These are phyloP conservation scores for Zenarchopterus dispar DNA, from an alignment of 2,797 vertebrate genomes.

Conservation along the genomic window DNA sequence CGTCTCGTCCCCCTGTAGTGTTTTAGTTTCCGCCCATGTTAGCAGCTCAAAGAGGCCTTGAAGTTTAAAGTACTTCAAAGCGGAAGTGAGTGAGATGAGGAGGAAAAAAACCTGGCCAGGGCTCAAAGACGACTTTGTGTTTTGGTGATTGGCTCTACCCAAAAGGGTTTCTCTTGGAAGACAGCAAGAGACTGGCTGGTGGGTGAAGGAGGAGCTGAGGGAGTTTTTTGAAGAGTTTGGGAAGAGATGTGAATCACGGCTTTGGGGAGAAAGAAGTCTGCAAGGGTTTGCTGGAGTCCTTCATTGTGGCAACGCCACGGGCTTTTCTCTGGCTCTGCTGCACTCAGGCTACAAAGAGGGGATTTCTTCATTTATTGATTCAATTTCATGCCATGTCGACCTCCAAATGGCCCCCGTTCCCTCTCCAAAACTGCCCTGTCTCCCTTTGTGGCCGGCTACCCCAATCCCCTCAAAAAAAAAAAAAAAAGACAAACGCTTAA, in stretches of 20 bases:
- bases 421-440: slow-evolving; percentile 67
- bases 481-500: slow-evolving; percentile 68
- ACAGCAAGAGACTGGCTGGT: slow-evolving; percentile 62
- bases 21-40: slow-evolving; percentile 76
- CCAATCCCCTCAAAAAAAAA: slow-evolving; percentile 59
- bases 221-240: slow-evolving; percentile 47
- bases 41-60: slow-evolving; percentile 86
- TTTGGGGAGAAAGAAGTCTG: slow-evolving; percentile 70
- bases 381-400: slow-evolving; percentile 82
- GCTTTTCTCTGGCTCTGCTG: slow-evolving; percentile 87
- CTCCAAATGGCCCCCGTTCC: slow-evolving; percentile 77
- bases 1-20: slow-evolving; percentile 42
- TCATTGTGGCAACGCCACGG: slow-evolving; percentile 69
- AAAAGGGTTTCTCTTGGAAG: slow-evolving; percentile 70
- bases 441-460: slow-evolving; percentile 66
- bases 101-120: slow-evolving; percentile 72
- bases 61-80: slow-evolving; percentile 87
- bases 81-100: slow-evolving; percentile 83
- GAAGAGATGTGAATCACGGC: slow-evolving; percentile 86
- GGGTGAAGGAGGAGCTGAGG: slow-evolving; percentile 51
- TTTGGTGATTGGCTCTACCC: slow-evolving; percentile 74
- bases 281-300: slow-evolving; percentile 69
- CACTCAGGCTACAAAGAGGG: slow-evolving; percentile 86
- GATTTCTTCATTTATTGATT: slow-evolving; percentile 89
- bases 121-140: slow-evolving; percentile 91